These are phyloP conservation scores for Rhipidura dahli DNA, from an alignment of 2,113 vertebrate species.

Conservation along the genomic window DNA sequence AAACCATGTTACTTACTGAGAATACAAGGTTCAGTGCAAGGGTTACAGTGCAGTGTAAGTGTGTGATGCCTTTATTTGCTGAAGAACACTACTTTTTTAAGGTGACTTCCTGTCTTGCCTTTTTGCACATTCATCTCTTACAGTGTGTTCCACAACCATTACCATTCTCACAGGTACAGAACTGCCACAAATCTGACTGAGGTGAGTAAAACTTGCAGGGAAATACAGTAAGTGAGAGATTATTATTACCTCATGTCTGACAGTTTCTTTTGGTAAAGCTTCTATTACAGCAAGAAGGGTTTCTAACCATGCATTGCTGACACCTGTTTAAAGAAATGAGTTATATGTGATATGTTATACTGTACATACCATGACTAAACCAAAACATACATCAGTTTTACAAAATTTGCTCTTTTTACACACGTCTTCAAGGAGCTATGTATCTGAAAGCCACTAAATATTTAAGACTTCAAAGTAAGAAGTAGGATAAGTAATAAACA, in stretches of 20 bases:
- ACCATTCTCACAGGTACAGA: neutral
- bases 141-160: neutral
- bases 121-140: neutral
- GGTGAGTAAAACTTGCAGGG: neutral
- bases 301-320: constrained; percentile 92
- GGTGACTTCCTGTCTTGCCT: neutral
- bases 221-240: neutral
- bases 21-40: neutral
- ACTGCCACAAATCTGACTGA: neutral
- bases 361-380: neutral
- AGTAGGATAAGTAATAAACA: neutral
- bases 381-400: neutral
- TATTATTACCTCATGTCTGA: constrained; percentile 88
- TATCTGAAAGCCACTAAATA: neutral
- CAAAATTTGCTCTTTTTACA: neutral
- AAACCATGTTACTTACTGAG: neutral
- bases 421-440: neutral
- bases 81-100: neutral
- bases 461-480: neutral
- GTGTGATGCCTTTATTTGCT: neutral
- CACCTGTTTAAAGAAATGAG: constrained; percentile 76
- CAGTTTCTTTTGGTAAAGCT: constrained; percentile 88
- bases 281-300: constrained; percentile 89
- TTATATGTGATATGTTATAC: neutral
- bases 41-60: neutral